phyloP scores from a whole-genome alignment of 2,797 vertebrate genomes.

The Galago senegalensis region DNA sequence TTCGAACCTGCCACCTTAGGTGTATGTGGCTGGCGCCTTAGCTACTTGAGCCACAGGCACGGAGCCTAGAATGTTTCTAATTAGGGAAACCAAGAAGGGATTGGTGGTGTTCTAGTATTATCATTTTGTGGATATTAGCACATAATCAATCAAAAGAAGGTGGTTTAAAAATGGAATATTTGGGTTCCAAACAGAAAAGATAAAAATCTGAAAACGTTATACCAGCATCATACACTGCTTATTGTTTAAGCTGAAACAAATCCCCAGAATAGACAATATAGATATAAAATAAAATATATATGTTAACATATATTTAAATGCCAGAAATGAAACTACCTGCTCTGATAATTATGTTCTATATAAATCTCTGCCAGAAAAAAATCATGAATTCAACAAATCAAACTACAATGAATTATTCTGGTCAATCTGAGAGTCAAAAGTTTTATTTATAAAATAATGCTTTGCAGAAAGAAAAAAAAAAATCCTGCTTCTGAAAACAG shows the following conservation, averaged over 20 bases:
- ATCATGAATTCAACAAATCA: constrained; percentile 77
- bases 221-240: constrained; percentile 33
- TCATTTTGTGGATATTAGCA: neutral
- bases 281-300: constrained; percentile 24
- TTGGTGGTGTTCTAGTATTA: neutral
- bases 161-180: neutral
- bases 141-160: neutral
- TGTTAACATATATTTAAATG: constrained; percentile 41
- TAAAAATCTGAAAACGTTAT: neutral
- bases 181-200: neutral
- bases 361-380: constrained; percentile 79
- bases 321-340: constrained; percentile 64
- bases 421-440: constrained; percentile 77
- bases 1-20: no score
- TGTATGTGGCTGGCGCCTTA: no score
- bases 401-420: constrained; percentile 68
- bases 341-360: constrained; percentile 77
- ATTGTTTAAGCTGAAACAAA: constrained; percentile 70
- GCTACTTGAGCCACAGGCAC: no score
- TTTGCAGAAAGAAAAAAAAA: constrained; percentile 75
- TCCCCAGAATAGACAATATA: neutral
- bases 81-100: neutral
- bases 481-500: constrained; percentile 74
- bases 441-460: constrained; percentile 67
- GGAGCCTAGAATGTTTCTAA: neutral